Evolutionary conservation across 2,888 invertebrate genomes (phyloP).

Genomic region (Mellilla xanthometata): DNA sequence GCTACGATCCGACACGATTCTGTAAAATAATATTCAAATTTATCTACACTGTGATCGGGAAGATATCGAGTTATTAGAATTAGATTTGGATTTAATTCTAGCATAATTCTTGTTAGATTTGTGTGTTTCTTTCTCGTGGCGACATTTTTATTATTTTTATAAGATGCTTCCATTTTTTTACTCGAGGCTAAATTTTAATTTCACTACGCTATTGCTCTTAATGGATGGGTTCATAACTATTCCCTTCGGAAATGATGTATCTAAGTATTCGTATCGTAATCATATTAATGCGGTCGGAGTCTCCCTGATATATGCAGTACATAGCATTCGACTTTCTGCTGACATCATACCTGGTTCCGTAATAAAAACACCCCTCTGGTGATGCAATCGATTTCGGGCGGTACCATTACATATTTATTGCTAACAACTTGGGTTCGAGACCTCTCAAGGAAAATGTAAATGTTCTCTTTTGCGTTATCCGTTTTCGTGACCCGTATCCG

Average conservation of each 20-base stretch:
- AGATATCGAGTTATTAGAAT: background rate
- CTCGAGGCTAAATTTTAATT: too few relatives aligned
- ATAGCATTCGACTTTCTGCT: conserved; percentile 35
- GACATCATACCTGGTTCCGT: conserved; percentile 58
- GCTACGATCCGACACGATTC: conserved; percentile 28
- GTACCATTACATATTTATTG: conserved; percentile 72
- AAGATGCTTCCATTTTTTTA: too few relatives aligned
- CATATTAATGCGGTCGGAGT: conserved; percentile 8
- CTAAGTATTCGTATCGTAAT: conserved; percentile 11
- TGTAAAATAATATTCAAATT: conserved; percentile 21
- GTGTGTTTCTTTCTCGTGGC: too few relatives aligned
- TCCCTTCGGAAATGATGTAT: conserved; percentile 12
- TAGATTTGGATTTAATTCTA: too few relatives aligned
- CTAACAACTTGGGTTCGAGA: conserved; percentile 44
- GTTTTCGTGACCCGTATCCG: conserved; percentile 31
- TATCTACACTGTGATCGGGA: background rate
- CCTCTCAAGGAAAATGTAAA: conserved; percentile 51
- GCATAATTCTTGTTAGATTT: too few relatives aligned
- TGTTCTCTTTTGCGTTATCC: conserved; percentile 34
- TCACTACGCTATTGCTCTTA: too few relatives aligned
- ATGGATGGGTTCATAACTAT: background rate
- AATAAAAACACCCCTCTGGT: conserved; percentile 59
- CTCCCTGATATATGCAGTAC: conserved; percentile 12
- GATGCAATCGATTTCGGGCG: conserved; percentile 63
- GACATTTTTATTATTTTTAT: too few relatives aligned